Percentiles rank a stretch among this genome's conserved stretches.
Conservation (phyloP, 1,140 invertebrate genomes). For the Listronotus oregonensis region DNA sequence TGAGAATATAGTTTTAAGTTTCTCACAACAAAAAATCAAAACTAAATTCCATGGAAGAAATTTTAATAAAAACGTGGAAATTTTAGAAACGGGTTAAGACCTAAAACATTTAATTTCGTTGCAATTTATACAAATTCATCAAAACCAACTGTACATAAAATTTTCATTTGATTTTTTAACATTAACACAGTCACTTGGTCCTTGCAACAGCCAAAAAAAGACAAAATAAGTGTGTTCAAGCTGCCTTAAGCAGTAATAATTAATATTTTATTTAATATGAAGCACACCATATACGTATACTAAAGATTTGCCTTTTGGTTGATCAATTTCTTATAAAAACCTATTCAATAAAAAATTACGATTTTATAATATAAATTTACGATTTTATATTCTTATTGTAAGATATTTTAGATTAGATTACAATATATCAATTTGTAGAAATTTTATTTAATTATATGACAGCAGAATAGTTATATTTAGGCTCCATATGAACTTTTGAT, state of each 20-base stretch:
- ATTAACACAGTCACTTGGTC: conserved; percentile 25
- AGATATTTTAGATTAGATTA: background rate
- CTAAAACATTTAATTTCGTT: conserved; percentile 43
- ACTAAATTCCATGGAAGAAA: conserved; percentile 26
- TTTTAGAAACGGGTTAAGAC: conserved; percentile 30
- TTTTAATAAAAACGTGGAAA: conserved; percentile 43
- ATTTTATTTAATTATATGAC: no score
- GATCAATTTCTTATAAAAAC: background rate
- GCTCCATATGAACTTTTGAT: no score
- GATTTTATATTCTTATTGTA: no score
- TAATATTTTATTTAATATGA: conserved; percentile 7
- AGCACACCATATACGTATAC: conserved; percentile 24
- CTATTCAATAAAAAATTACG: background rate
- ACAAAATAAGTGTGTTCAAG: conserved; percentile 18
- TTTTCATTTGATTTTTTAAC: conserved; percentile 22
- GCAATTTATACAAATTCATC: conserved; percentile 31
- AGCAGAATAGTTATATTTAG: no score
- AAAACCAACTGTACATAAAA: conserved; percentile 22
- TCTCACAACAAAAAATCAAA: conserved; percentile 41
- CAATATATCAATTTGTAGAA: background rate
- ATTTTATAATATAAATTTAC: no score
- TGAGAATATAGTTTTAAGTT: conserved; percentile 45
- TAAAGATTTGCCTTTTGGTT: background rate
- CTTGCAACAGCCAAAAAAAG: conserved; percentile 19
- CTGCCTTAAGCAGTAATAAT: conserved; percentile 14